These are phyloP conservation scores for Cremastinae sp. DNA, from an alignment of 2,888 invertebrate species.

Conservation along the genomic window DNA sequence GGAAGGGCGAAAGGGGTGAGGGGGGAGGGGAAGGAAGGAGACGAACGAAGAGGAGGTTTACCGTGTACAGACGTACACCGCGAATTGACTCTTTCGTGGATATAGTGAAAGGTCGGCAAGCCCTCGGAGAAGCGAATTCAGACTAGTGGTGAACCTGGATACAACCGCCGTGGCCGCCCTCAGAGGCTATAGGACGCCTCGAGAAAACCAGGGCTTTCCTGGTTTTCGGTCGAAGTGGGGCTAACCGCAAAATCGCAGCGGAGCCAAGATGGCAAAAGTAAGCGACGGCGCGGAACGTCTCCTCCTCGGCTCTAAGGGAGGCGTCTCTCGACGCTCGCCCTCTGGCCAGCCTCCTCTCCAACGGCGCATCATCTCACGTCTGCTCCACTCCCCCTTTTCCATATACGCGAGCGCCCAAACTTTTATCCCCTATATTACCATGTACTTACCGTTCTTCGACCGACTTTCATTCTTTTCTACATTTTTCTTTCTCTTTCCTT, in stretches of 20 bases:
- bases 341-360: conserved; percentile 74
- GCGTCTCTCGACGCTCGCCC: conserved; percentile 74
- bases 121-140: conserved; percentile 58
- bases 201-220: conserved; percentile 58
- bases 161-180: conserved; percentile 57
- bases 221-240: conserved; percentile 71
- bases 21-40: no score
- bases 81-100: conserved; percentile 51
- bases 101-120: conserved; percentile 39
- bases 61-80: background rate
- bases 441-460: no score
- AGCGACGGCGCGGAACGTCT: conserved; percentile 74
- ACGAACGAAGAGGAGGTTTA: no score
- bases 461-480: no score
- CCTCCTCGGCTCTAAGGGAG: conserved; percentile 63
- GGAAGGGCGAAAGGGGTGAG: no score
- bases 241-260: conserved; percentile 73
- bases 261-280: conserved; percentile 79
- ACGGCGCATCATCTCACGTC: conserved; percentile 73
- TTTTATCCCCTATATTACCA: no score
- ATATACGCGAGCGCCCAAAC: no score
- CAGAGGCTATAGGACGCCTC: conserved; percentile 44
- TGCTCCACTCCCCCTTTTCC: conserved; percentile 65
- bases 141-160: conserved; percentile 59
- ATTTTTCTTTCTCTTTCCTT: no score